Evolutionary conservation across 2,888 invertebrate species (phyloP), one percentile per base, ranked within the genome.

Genomic region (Drosophila nr. perissopoda): DNA sequence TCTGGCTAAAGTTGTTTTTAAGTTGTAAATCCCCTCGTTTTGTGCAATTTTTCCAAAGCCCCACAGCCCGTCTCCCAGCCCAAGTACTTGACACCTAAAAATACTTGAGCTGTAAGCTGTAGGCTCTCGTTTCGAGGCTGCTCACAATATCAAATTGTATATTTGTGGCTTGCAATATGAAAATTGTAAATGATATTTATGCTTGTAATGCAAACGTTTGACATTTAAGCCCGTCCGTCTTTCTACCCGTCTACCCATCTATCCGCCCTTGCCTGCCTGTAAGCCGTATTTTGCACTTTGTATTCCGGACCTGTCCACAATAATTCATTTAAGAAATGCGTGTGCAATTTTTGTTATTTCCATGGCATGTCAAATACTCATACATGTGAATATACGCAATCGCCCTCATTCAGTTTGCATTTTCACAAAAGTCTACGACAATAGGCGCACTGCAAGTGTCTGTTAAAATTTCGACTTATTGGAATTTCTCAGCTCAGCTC

Each of bases 1-100:
- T 46, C 82, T 80, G 76, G 87, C 83, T 90, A 86, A 88, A 88
- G 90, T 88, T 88, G 90, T 88, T 88, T 88, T 88, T 89, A 88
- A 88, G 89, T 87, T 88, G 84, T 88, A 88, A 88, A 87, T 90
- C 90, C 88, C 81, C 77, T 75, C 74, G 83, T 78, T 78, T 80
- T 89, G 70, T 83, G 84, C 87, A 88, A 80, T 80, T 85, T 83
- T 64, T 56, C 21, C 42, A 11, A 11, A 46, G 25, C 16, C 59
- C 48, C 21, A 29, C 36, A n/a, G 18, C 3, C 7, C 18, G 49
- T 2, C 1, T 1, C 7, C 18, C 18, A 31, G 6, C 21, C 46
- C 13, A 7, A 36, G 5, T 33, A 49, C 46, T 61, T 52, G 63
- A 67, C 73, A 40, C 52, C 46, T 59, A 60, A 68, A 46, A 65